Evolutionary conservation across 2,888 invertebrate species (phyloP), one percentile per base, ranked within the genome.

Genomic region (Proisotoma minuta): DNA sequence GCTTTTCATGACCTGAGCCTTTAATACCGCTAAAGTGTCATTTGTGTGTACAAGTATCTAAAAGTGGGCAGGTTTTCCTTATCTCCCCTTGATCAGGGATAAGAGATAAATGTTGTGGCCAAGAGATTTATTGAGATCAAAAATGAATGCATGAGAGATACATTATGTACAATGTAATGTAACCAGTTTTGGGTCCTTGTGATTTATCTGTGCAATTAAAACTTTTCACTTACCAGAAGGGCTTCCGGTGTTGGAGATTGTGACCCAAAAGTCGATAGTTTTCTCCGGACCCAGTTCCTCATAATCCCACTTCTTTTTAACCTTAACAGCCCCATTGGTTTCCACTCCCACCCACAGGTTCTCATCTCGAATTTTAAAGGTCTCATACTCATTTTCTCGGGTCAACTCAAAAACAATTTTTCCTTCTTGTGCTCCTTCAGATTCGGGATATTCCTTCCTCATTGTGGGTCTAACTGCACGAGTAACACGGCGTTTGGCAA

Each of bases 221-320:
- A 34, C 40, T 12, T 34, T 57, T 2, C 2, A 74, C 78, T 76
- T 75, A 91, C 90, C 89, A 82, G 88, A 87, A 56, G 69, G 61
- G 78, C 87, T 88, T 81, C 90, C 91, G 69, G 89, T 85, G 78
- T 93, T 93, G 62, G 89, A 91, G 75, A 93, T 93, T 59, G 91
- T 91, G 58, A 94, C 93, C 93, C 93, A 94, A 79, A 94, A 94
- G 79, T 94, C 93, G 76, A 94, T 93, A 15, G 91, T 93, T 78
- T 94, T 94, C 80, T 94, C 93, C 1, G 91, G 91, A 26, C 93
- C 93, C 52, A 94, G 80, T 77, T 93, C 93, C 77, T 94, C 94
- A 79, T 91, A 94, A 83, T 94, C 93, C 94, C 94, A 94, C 85
- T 92, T 92, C 85, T 92, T 91, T 80, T 91, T 92, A 70, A 94